Evolutionary conservation across 1,140 invertebrate species (phyloP), one percentile per base, ranked within the genome.

Genomic region (Musca domestica): DNA sequence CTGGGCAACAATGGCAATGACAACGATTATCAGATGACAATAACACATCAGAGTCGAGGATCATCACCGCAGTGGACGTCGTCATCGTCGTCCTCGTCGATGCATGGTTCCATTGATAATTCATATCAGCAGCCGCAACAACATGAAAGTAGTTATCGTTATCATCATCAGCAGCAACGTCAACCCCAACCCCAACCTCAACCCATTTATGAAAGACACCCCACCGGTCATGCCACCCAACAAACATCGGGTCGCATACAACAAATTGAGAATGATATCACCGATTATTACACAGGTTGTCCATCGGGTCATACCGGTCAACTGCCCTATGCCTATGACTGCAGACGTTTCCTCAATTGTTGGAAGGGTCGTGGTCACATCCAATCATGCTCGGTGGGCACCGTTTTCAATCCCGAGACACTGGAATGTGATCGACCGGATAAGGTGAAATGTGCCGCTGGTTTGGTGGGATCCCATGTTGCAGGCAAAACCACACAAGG

Each of bases 331-430:
- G 83, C 83, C 1, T 77, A 83, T 0, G 87, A 90, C 71, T 92
- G 90, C 64, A 85, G 86, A 71, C 87, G 88, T 70, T 92, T 87
- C 76, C 83, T 91, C 9, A 90, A 88, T 72, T 92, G 90, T 71
- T 88, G 84, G 78, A 85, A 87, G 23, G 88, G 88, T 1, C 78
- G 84, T 25, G 85, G 86, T 9, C 77, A 81, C 46, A 81, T 88
- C 2, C 85, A 88, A 73, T 85, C 85, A 6, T 92, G 90, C 74
- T 83, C 85, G 1, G 85, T 88, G 0, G 90, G 89, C 23, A 91
- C 89, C 0, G 75, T 88, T 0, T 92, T 91, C 72, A 90, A 90
- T 81, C 84, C 87, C 0, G 75, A 82, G 15, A 86, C 83, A 0
- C 73, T 85, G 22, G 84, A 86, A 67, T 91, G 90, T 71, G 89